Percentiles rank a stretch among this genome's conserved stretches.
Evolutionary conservation across 2,888 invertebrate genomes (phyloP).

Genomic region (Syritta pipiens): DNA sequence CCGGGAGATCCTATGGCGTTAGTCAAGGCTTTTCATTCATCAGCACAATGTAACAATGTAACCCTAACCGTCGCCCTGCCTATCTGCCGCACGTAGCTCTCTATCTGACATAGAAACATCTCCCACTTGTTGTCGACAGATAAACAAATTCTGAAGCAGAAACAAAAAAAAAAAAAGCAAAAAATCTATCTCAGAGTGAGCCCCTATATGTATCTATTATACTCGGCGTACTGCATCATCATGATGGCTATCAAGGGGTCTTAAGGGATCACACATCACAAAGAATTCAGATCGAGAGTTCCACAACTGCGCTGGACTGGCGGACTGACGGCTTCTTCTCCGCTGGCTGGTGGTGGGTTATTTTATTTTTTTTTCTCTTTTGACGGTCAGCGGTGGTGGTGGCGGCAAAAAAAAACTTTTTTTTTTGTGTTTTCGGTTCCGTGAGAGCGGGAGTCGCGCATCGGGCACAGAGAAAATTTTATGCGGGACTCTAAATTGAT

Average conservation of each 20-base stretch:
- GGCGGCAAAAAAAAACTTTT: constrained; percentile 37
- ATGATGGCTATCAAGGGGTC: constrained; percentile 64
- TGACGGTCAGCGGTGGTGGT: constrained; percentile 39
- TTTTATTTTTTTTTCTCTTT: not conserved
- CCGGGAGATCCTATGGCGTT: too few relatives aligned
- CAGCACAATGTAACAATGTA: too few relatives aligned
- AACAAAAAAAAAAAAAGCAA: constrained; percentile 53
- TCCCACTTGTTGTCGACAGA: constrained; percentile 46
- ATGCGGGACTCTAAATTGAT: constrained; percentile 80
- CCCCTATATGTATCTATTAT: constrained; percentile 62
- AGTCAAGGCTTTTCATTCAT: too few relatives aligned
- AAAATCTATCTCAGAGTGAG: constrained; percentile 54
- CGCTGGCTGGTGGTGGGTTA: constrained; percentile 40
- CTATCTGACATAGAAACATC: constrained; percentile 36
- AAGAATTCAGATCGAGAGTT: constrained; percentile 68
- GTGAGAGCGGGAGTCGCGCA: constrained; percentile 67
- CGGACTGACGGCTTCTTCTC: constrained; percentile 9
- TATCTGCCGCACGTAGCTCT: too few relatives aligned
- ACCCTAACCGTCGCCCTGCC: too few relatives aligned
- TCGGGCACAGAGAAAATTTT: constrained; percentile 72
- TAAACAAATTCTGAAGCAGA: not conserved
- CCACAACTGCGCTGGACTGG: constrained; percentile 42
- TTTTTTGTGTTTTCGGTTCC: constrained; percentile 58
- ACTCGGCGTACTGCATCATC: constrained; percentile 37
- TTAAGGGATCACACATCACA: constrained; percentile 68